Base-by-base conservation (phyloP, 92 coral and sea anemone species). In the Actinostola sp. region DNA sequence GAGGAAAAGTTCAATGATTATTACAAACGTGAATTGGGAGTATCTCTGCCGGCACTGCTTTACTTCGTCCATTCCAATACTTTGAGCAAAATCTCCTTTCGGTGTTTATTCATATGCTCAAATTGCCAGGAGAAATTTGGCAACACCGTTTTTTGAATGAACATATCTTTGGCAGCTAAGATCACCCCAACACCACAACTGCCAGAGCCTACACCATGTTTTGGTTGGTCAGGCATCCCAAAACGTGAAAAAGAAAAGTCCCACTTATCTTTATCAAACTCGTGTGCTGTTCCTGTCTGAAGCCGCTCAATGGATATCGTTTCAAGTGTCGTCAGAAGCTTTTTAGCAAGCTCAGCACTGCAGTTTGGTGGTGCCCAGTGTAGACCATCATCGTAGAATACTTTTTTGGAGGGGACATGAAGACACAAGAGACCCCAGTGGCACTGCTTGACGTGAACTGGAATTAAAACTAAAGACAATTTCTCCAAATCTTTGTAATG, bases 361-460 rank as follows among this genome's bases (percentile, higher is more conserved):
- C 50, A 17, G 14, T 15, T 0, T 44, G 71, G 71, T 21, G 76
- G 64, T 32, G 45, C 51, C 76, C 76, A 66, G 19, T 12, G 29
- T 33, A 38, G 66, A 16, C 77, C 67, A 34, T 55, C 77, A 48
- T 71, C 77, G 23, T 71, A 71, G 34, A 12, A 27, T 15, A 71
- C 2, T 28, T 17, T 39, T 31, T 70, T 54, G 15, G 50, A 26
- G 4, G 19, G 7, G 16, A 32, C 63, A 53, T 70, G 33, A 36
- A 70, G 76, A 61, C 35, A 70, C 1, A 70, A 45, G 12, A 70
- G 50, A 17, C 63, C 76, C 76, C 76, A 70, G 48, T 55, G 76
- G 23, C 54, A 55, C 19, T 54, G 17, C 46, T 24, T 25, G 0
- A 70, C 76, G 36, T 70, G 76, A 11, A 70, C 15, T 12, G 66